Conservation (phyloP, 2,888 invertebrate genomes). For the Tuta absoluta region DNA sequence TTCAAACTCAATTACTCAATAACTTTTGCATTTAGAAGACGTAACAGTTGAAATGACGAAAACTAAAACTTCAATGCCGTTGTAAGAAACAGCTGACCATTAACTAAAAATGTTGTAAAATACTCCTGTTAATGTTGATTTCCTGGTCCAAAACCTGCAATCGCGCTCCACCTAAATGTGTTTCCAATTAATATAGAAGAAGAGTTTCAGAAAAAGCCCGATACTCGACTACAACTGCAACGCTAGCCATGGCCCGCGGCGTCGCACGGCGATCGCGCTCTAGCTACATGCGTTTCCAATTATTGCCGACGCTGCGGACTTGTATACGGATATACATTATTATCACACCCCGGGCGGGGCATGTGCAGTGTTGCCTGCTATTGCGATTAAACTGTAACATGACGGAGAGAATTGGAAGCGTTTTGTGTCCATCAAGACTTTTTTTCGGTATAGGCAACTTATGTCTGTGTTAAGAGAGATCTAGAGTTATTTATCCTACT, state of each 20-base stretch:
- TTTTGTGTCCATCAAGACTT: neutral
- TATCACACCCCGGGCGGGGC: slow-evolving; percentile 8
- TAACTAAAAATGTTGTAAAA: neutral
- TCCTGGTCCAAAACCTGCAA: neutral
- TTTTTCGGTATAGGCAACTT: no score
- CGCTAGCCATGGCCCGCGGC: slow-evolving; percentile 13
- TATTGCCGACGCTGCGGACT: slow-evolving; percentile 27
- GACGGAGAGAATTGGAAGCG: neutral
- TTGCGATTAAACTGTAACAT: slow-evolving; percentile 9
- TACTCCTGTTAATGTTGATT: neutral
- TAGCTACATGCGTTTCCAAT: slow-evolving; percentile 31
- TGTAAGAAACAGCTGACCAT: neutral
- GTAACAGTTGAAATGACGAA: no score
- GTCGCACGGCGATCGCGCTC: slow-evolving; percentile 8
- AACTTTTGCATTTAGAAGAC: no score
- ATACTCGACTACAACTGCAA: no score
- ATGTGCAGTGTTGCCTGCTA: slow-evolving; percentile 4
- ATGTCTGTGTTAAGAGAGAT: no score
- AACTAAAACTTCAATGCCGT: no score
- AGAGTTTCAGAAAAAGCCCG: neutral
- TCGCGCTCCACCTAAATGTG: slow-evolving; percentile 21
- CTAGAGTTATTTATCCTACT: no score
- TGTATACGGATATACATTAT: slow-evolving; percentile 20
- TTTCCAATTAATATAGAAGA: slow-evolving; percentile 30
- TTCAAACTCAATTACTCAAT: no score